Percentiles rank a stretch among this genome's conserved stretches.
Conservation (phyloP, 1,140 invertebrate species). For the Galendromus occidentalis region DNA sequence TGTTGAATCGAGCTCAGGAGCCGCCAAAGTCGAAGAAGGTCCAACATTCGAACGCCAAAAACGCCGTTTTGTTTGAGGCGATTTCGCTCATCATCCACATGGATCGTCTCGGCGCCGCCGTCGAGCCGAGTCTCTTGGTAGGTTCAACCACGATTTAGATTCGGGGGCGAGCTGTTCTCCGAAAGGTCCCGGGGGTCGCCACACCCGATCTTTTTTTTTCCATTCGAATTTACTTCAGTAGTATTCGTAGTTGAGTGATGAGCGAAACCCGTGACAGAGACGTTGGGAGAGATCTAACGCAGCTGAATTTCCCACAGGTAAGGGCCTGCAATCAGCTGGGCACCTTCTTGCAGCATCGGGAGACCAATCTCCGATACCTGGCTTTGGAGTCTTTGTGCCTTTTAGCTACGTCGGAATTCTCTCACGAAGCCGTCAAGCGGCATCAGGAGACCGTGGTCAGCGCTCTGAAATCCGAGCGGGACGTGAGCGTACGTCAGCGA, state of each 20-base stretch:
- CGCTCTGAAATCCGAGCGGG: conserved; percentile 98
- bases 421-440: conserved; percentile 98
- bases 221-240: no score
- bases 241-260: no score
- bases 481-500: conserved; percentile 92
- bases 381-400: conserved; percentile 99
- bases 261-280: no score
- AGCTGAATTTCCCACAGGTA: conserved; percentile 64
- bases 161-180: conserved; percentile 24
- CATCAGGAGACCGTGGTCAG: conserved; percentile 98
- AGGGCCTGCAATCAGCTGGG: conserved; percentile 96
- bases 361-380: conserved; percentile 94
- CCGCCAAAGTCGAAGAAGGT: conserved; percentile 99
- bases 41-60: conserved; percentile 99
- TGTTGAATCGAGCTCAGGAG: conserved; percentile 97
- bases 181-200: no score
- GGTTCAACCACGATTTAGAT: not conserved
- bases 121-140: not conserved
- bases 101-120: conserved; percentile 34
- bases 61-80: conserved; percentile 97
- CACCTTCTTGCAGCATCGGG: conserved; percentile 91
- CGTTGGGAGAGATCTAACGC: no score
- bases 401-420: conserved; percentile 95
- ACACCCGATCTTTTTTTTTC: no score
- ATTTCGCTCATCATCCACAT: conserved; percentile 99